Base-by-base conservation (phyloP, 2,113 vertebrate genomes). In the Trematocara macrostoma region DNA sequence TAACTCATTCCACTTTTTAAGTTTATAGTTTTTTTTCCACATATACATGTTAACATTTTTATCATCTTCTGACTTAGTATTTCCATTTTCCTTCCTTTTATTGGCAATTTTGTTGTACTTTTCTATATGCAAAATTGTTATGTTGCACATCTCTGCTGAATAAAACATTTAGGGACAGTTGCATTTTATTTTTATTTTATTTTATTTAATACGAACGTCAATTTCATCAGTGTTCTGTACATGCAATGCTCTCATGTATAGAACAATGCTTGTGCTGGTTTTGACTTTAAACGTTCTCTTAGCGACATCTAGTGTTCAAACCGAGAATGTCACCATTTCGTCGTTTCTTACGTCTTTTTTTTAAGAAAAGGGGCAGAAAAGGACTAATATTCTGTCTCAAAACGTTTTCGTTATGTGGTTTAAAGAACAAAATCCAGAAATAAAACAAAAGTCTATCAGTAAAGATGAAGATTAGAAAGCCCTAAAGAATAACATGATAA, bases 291-390 rank as follows among this genome's bases (percentile, higher is more conserved):
- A 88, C 7, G 52, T 34, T 85, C 11, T 29, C 78, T 83, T 74
- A 80, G 79, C 40, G 93, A 56, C 94, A 89, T 81, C 94, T 95
- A 85, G 93, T 59, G 94, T 69, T 82, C 2, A 61, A 89, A 71
- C 2, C 1, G 3, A 56, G 40, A 6, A 78, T 3, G 38, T 56
- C 3, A n/a, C 15, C 15, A 49, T 49, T 74, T 31, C 14, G 42
- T 47, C 4, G 11, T n/a, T 20, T n/a, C 26, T 42, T 18, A 31
- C 57, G 5, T n/a, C 31, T 55, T 61, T 8, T 40, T 67, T 8
- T 40, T 67, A 23, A 42, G 12, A 26, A 40, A 42, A 10, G 7
- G 35, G 4, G 35, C 14, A 74, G 8, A 74, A 49, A 49, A 2
- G 2, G 9, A 49, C 23, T 5, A 14, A 45, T 49, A 29, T 31